A percentile compares a stretch with the other conserved stretches of the same genome.
phyloP scores from a whole-genome alignment of 2,113 vertebrate species.

The Excalfactoria chinensis region DNA sequence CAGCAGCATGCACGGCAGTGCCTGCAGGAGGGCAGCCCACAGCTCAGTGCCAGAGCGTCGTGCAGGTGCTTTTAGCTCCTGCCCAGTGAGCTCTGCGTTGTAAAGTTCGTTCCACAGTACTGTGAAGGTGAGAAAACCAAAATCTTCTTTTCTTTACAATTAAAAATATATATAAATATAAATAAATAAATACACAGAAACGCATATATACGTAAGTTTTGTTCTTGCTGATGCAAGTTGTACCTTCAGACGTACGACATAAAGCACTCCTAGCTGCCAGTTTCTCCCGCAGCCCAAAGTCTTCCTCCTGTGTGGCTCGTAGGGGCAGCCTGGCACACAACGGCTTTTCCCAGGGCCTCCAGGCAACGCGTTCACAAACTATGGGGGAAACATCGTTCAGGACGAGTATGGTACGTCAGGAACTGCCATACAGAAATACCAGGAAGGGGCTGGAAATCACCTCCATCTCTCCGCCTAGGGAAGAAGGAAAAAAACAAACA shows the following conservation, averaged over 20 bases:
- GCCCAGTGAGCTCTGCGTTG: background rate
- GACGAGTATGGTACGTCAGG: background rate
- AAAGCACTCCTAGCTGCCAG: background rate
- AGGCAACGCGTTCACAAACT: background rate
- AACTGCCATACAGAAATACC: conserved; percentile 4
- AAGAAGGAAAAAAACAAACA: background rate
- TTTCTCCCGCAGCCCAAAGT: background rate
- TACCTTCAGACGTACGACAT: background rate
- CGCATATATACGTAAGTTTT: background rate
- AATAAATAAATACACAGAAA: background rate
- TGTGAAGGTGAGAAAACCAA: background rate
- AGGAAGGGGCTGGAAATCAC: background rate
- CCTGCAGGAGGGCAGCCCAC: background rate
- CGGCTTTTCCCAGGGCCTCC: background rate
- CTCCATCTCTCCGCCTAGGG: background rate
- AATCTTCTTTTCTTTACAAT: background rate
- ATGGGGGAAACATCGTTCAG: background rate
- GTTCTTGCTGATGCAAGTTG: background rate
- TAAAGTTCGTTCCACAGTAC: too few relatives aligned
- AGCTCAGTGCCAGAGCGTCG: background rate
- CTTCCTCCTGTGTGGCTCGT: background rate
- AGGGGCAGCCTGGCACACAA: background rate
- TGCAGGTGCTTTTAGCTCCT: background rate
- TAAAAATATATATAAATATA: background rate
- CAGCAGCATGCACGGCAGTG: background rate